Base-by-base conservation (phyloP, 2,888 invertebrate genomes). In the Mycogona germanica region DNA sequence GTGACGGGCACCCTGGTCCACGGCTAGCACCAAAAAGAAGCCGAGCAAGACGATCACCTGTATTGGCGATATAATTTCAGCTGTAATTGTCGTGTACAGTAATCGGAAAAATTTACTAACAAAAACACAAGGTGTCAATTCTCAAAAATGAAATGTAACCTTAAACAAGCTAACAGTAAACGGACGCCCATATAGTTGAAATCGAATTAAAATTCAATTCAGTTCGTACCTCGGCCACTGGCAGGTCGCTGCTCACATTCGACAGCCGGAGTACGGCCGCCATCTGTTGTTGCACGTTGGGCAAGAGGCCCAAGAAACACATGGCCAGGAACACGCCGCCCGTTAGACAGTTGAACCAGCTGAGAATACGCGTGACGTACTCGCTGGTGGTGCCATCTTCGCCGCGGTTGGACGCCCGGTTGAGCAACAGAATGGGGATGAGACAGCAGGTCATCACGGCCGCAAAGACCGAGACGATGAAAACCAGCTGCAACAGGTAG, bases 321-420 rank as follows among this genome's bases (percentile, higher is more conserved):
- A 68, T 67, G 0, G 66, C 69, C 9, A 72, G 61, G 57, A 71
- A 71, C 7, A 71, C 67, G 3, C 72, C 72, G 9, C 68, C 70
- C 19, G 67, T 64, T 44, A 70, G 60, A 55, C 70, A 69, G 57
- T 66, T 67, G 47, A 51, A 51, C 51, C 51, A 51, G 44, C 42
- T 42, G 7, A 51, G 21, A 37, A 50, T 12, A n/a, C 38, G 35
- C 6, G 12, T 6, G 14, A 26, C 23, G 19, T 42, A 14, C 6
- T 25, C 25, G 14, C 26, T 25, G 6, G 38, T 29, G 32, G 21
- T 25, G 21, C 19, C 29, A 7, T 41, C 41, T 12, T 9, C 17
- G 7, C 19, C 41, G 17, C 19, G 12, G 7, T 41, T 19, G 29
- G 19, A 25, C 19, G 42, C 23, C 19, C 23, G 41, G 23, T 44